Percentiles rank a stretch among this genome's conserved stretches.
phyloP scores from a whole-genome alignment of 1,140 invertebrate species.

The Hylaeus anthracinus region DNA sequence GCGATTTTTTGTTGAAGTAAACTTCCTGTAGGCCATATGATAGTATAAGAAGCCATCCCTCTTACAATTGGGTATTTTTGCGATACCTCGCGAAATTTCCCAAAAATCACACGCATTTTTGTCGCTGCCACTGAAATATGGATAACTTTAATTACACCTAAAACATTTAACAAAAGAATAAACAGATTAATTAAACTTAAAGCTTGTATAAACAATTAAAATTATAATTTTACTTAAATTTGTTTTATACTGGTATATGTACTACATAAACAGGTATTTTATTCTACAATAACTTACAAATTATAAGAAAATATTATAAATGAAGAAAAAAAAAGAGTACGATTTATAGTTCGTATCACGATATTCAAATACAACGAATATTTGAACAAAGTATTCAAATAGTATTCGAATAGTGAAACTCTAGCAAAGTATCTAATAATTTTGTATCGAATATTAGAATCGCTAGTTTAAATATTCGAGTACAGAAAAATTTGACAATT shows the following conservation, averaged over 20 bases:
- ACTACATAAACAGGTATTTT: constrained; percentile 19
- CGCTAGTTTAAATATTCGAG: too few species aligned
- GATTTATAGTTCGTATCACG: not conserved
- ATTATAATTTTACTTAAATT: not conserved
- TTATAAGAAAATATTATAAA: not conserved
- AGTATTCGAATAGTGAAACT: too few species aligned
- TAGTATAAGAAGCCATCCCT: constrained; percentile 87
- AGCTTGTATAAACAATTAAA: not conserved
- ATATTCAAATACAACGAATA: too few species aligned
- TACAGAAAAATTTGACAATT: too few species aligned
- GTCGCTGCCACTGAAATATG: constrained; percentile 46
- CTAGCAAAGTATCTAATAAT: too few species aligned
- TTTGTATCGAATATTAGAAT: too few species aligned
- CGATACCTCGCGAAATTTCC: constrained; percentile 76
- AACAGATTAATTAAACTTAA: not conserved
- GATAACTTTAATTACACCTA: constrained; percentile 9
- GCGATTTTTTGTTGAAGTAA: constrained; percentile 83
- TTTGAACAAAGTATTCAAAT: too few species aligned
- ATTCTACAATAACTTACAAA: constrained; percentile 1
- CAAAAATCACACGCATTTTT: constrained; percentile 73
- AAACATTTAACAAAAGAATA: not conserved
- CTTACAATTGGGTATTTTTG: constrained; percentile 82
- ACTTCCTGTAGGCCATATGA: constrained; percentile 87
- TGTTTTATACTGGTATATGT: not conserved
- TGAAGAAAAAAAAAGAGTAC: too few species aligned